Conservation (phyloP, 2,797 vertebrate genomes). For the Phrynocephalus guinanensis region DNA sequence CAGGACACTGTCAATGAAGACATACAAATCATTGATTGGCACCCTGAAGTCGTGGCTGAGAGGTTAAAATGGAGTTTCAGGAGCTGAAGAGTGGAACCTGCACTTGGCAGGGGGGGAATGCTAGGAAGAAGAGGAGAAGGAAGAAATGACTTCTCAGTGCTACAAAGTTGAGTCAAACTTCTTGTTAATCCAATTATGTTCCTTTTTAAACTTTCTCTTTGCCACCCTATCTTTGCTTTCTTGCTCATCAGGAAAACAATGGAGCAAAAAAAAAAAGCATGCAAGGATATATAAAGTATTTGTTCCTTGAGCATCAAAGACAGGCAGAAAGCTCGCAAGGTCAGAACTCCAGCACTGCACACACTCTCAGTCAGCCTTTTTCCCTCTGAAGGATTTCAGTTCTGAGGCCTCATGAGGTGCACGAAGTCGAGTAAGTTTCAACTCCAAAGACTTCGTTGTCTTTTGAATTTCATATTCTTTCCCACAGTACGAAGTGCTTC, state of each 20-base stretch:
- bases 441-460: constrained; percentile 46
- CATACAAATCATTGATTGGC: too few relatives aligned
- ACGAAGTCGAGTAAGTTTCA: constrained; percentile 35
- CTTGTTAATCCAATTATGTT: constrained; percentile 40
- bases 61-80: too few relatives aligned
- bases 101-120: too few relatives aligned
- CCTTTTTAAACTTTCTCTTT: not conserved
- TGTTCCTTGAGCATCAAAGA: constrained; percentile 65
- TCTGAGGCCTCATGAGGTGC: constrained; percentile 43
- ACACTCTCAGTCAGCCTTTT: not conserved
- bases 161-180: constrained; percentile 25
- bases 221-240: constrained; percentile 8
- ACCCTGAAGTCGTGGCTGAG: too few relatives aligned
- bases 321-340: constrained; percentile 50
- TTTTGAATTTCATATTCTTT: constrained; percentile 50
- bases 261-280: constrained; percentile 1
- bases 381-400: constrained; percentile 51
- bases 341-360: constrained; percentile 44
- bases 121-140: too few relatives aligned
- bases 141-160: not conserved
- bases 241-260: constrained; percentile 34
- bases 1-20: too few relatives aligned
- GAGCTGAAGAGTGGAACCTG: too few relatives aligned
- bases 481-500: constrained; percentile 14
- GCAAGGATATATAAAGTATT: constrained; percentile 52